Evolutionary conservation across 1,140 invertebrate species (phyloP).

Genomic region (Zaprionus africanus): DNA sequence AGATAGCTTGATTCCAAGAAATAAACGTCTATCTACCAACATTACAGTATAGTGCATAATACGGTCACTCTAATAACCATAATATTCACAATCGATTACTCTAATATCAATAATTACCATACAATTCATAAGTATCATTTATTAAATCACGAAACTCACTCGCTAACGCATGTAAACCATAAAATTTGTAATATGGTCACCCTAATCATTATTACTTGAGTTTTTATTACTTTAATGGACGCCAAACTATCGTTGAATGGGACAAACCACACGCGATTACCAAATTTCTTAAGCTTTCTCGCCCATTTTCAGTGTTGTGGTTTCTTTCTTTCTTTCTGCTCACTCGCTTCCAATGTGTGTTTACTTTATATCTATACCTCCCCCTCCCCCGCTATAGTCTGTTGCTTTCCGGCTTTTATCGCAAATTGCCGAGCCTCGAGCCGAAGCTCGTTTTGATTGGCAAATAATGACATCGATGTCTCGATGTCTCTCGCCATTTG

Average conservation of each 20-base stretch:
- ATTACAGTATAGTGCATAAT: too few relatives aligned
- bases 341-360: conserved; percentile 14
- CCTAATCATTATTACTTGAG: background rate
- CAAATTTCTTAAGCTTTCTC: conserved; percentile 37
- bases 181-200: background rate
- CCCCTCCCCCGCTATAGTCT: background rate
- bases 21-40: too few relatives aligned
- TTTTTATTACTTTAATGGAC: conserved; percentile 4
- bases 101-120: background rate
- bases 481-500: conserved; percentile 23
- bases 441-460: conserved; percentile 53
- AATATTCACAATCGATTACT: background rate
- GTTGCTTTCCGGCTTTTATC: conserved; percentile 46
- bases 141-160: background rate
- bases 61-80: too few relatives aligned
- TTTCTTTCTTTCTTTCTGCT: conserved; percentile 9
- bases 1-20: too few relatives aligned
- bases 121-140: background rate
- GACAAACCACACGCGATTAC: conserved; percentile 36
- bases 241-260: conserved; percentile 11
- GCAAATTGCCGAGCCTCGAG: conserved; percentile 38
- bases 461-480: conserved; percentile 67
- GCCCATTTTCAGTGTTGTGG: background rate
- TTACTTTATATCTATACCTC: conserved; percentile 5
- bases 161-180: background rate